Evolutionary conservation across 2,888 invertebrate species (phyloP).

Genomic region (Pheosia gnoma): DNA sequence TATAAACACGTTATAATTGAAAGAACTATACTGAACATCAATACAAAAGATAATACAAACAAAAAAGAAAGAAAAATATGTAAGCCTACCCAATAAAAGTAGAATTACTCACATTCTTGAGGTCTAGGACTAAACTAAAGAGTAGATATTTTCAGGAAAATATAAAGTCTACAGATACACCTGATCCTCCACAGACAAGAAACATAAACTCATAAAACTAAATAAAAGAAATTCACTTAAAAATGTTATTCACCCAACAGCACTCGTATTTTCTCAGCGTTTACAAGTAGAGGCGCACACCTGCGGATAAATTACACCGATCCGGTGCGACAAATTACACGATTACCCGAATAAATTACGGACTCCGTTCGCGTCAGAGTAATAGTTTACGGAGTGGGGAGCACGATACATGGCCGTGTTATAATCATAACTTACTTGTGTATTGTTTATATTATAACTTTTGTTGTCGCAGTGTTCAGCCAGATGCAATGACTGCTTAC

Average conservation of each 20-base stretch:
- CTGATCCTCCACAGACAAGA: background rate
- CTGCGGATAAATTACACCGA: conserved; percentile 65
- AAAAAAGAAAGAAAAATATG: no score
- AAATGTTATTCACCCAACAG: background rate
- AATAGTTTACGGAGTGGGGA: conserved; percentile 48
- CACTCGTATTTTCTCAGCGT: conserved; percentile 1
- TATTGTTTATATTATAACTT: conserved; percentile 13
- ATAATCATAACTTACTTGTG: conserved; percentile 33
- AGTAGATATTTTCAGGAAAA: no score
- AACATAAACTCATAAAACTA: background rate
- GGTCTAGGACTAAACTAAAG: no score
- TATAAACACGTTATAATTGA: no score
- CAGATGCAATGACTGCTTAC: background rate
- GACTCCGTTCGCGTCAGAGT: conserved; percentile 49
- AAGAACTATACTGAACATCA: no score
- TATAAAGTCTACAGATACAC: background rate
- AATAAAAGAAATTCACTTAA: background rate
- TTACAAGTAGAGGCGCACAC: conserved; percentile 30
- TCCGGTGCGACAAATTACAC: conserved; percentile 67
- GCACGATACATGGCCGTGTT: conserved; percentile 46
- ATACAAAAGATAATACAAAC: no score
- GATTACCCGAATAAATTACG: conserved; percentile 73
- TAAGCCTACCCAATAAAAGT: no score
- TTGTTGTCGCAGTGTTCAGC: background rate
- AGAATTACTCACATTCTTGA: no score